Percentiles rank a stretch among this genome's conserved stretches.
phyloP scores from a whole-genome alignment of 2,113 vertebrate genomes.

The Eubucco bourcierii region DNA sequence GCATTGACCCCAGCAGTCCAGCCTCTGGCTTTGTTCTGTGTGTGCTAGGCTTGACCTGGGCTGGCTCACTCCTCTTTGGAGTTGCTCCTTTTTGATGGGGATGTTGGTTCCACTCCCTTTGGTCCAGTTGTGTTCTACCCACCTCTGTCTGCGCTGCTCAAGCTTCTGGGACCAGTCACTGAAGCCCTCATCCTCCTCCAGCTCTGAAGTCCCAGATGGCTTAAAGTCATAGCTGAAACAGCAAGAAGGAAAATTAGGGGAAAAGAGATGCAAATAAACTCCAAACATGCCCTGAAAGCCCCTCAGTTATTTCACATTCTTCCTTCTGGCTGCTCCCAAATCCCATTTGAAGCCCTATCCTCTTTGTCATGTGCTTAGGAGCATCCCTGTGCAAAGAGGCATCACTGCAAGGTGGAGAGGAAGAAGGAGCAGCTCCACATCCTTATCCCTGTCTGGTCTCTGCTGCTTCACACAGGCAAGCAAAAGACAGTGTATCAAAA shows the following conservation, averaged over 20 bases:
- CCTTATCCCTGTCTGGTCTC: no score
- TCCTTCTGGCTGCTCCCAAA: neutral
- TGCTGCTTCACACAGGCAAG: rapidly evolving
- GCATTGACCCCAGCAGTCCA: neutral
- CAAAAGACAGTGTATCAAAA: neutral
- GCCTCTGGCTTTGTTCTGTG: neutral
- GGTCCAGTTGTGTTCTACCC: neutral
- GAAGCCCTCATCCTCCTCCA: constrained; percentile 92
- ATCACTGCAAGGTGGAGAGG: neutral
- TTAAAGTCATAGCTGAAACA: constrained; percentile 75
- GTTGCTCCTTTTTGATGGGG: neutral
- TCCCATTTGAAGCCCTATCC: neutral
- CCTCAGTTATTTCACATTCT: neutral
- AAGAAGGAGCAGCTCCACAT: neutral
- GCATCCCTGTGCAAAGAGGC: neutral
- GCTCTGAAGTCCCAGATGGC: constrained; percentile 66
- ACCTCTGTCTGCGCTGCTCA: constrained; percentile 75
- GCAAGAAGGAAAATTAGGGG: neutral
- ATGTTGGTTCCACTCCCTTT: neutral
- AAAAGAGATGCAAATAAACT: neutral
- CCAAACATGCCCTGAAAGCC: neutral
- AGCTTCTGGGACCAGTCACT: constrained; percentile 89
- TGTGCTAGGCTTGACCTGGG: neutral
- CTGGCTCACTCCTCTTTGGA: neutral
- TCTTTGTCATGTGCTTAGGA: neutral